Conservation (phyloP, 2,113 vertebrate genomes). For the Polypterus senegalus region DNA sequence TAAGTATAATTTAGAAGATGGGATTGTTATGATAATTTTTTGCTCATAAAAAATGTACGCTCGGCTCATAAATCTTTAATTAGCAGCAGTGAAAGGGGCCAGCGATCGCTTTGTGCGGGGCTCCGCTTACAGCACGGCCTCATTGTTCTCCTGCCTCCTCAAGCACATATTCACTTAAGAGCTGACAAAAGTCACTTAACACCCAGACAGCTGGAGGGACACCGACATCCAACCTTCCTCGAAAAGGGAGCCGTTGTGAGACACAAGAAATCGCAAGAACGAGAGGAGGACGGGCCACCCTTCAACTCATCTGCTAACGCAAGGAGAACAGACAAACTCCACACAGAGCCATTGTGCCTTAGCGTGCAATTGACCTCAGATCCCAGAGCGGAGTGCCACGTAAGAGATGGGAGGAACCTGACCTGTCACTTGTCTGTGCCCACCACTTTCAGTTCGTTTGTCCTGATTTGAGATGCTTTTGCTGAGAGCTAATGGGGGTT, state of each 20-base stretch:
- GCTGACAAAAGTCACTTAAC: constrained; percentile 49
- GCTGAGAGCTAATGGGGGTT: no score
- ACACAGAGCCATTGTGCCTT: no score
- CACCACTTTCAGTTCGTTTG: no score
- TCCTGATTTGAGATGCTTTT: no score
- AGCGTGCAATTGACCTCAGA: no score
- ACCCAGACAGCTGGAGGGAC: constrained; percentile 45
- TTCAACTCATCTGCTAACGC: constrained; percentile 30
- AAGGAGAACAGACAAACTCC: constrained; percentile 55
- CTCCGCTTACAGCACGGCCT: constrained; percentile 29
- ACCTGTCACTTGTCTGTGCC: no score
- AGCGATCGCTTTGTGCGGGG: constrained; percentile 51
- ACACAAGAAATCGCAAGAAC: no score
- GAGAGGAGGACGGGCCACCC: constrained; percentile 30
- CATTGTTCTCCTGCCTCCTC: constrained; percentile 32
- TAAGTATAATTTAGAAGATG: not conserved
- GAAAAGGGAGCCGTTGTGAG: constrained; percentile 31
- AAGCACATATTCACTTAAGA: constrained; percentile 54
- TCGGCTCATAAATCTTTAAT: constrained; percentile 74
- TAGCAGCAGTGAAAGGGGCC: constrained; percentile 58
- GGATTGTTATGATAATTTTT: not conserved
- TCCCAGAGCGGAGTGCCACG: no score
- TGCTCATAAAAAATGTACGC: constrained; percentile 67
- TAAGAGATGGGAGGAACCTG: no score
- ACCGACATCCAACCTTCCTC: constrained; percentile 32